A percentile compares a stretch with the other conserved stretches of the same genome.
Conservation (phyloP, 37 sponge, comb jelly and placozoan genomes). For the Hexactinellida sp. region DNA sequence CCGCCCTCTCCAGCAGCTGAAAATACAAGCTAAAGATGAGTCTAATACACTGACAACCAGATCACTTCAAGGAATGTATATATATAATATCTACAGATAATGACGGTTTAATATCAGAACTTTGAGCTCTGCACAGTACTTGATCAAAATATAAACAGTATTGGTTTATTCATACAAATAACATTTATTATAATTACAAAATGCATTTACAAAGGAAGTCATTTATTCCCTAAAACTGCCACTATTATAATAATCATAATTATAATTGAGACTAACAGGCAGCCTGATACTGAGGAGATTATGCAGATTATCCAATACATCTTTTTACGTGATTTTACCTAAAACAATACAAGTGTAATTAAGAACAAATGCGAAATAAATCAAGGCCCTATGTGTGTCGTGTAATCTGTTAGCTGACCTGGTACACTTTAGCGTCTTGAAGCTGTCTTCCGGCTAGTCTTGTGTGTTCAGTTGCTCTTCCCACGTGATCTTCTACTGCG, state of each 20-base stretch:
- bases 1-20: not conserved
- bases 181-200: not conserved
- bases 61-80: not conserved
- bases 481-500: not conserved
- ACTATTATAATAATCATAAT: not conserved
- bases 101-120: not conserved
- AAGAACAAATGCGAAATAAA: not conserved
- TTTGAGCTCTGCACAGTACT: not conserved
- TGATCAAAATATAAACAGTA: not conserved
- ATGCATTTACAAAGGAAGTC: not conserved
- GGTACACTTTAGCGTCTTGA: not conserved
- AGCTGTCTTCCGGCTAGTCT: not conserved
- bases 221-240: not conserved
- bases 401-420: not conserved
- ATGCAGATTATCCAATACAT: slow-evolving; percentile 11
- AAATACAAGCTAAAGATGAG: not conserved
- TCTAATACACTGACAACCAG: not conserved
- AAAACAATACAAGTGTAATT: no score
- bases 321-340: not conserved
- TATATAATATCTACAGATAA: not conserved
- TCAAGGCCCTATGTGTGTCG: not conserved
- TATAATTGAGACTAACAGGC: not conserved
- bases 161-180: not conserved
- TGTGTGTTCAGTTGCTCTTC: not conserved
- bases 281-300: not conserved